Evolutionary conservation across 2,888 invertebrate genomes (phyloP), one percentile per base, ranked within the genome.

Genomic region (Dolichopus griseipennis): DNA sequence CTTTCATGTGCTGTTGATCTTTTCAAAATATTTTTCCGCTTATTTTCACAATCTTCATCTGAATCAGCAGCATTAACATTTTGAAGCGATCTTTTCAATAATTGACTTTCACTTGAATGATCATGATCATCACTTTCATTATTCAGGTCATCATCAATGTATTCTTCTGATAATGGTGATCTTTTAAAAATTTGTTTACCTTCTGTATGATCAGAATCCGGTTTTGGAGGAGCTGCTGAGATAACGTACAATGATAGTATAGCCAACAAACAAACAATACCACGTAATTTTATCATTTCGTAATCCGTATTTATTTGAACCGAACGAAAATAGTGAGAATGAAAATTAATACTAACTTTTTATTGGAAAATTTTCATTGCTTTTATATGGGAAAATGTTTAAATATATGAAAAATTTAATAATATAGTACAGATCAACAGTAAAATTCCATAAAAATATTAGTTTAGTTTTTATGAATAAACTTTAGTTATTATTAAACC

Each of bases 1-100:
- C 5, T 2, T 27, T 27, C 27, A 2, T 27, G 2, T 68, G 33
- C 33, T 52, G 20, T 20, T 67, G 64, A 61, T 67, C 65, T 68
- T 52, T 52, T 52, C 1, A 52, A 52, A 18, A 52, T 52, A 18
- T 15, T 2, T 52, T 52, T 52, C 2, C 18, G 9, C 15, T n/a
- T 15, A 1, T 52, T 15, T 18, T 52, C 52, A 18, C 18, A 3
- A 18, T 15, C 12, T 7, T 9, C 12, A 41, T 7, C 18, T 52
- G 3, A 2, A 52, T 52, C 52, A 52, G 7, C 43, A 15, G 2
- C 52, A 52, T 18, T 52, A 7, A 37, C 4, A 37, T 37, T 37
- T 37, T 37, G 10, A 37, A 37, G 6, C 4, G 37, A 37, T 12
- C 37, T 37, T 12, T 37, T 37, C 10, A 37, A 5, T 37, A 37